Evolutionary conservation across 2,797 vertebrate species (phyloP).

Genomic region (Hirundo rustica): DNA sequence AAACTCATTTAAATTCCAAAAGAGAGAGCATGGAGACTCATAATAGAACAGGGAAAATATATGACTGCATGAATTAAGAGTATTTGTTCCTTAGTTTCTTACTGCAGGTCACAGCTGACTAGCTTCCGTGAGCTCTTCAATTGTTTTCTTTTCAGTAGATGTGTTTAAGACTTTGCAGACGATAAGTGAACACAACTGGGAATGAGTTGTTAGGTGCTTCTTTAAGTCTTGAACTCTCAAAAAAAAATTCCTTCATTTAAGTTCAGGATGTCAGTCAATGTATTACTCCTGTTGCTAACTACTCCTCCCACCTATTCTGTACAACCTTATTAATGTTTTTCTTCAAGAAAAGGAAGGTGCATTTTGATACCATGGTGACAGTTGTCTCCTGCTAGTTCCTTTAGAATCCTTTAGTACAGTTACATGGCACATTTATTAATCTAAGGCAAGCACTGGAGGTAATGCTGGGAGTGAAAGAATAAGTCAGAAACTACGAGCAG

Average conservation of each 20-base stretch:
- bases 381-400: constrained; percentile 1
- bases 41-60: neutral
- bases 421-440: neutral
- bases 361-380: constrained; percentile 1
- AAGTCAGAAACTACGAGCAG: neutral
- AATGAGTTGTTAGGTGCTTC: neutral
- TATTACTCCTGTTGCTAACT: neutral
- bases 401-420: neutral
- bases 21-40: neutral
- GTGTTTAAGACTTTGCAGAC: neutral
- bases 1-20: neutral
- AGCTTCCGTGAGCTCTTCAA: neutral
- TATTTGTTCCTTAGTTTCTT: neutral
- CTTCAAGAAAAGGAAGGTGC: neutral
- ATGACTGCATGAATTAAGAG: neutral
- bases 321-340: neutral
- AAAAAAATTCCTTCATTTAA: neutral
- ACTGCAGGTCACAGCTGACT: neutral
- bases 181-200: neutral
- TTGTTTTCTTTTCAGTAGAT: neutral
- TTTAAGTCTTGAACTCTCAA: neutral
- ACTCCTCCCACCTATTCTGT: neutral
- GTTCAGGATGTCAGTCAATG: neutral
- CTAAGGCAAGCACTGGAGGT: neutral
- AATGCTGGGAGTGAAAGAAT: neutral